Evolutionary conservation across 2,888 invertebrate genomes (phyloP), one percentile per base, ranked within the genome.

Genomic region (Dastarcus helophoroides): DNA sequence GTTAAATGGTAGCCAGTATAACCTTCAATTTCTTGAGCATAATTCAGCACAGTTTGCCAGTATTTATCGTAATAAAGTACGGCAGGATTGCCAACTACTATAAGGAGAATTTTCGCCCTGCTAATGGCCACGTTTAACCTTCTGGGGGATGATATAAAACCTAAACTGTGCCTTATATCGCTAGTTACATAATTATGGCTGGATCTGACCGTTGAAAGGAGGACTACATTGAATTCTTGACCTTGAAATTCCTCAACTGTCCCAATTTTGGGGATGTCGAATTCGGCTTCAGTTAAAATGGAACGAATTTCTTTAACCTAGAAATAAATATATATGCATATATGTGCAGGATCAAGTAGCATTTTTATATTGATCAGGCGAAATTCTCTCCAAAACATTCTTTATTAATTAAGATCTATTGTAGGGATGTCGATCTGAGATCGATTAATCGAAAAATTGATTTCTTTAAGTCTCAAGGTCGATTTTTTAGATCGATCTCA

Each of bases 81-180:
- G 46, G 74, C 67, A 0, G 91, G 89, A 63, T 90, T 83, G 24
- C 93, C 93, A 42, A 91, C 69, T 29, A 94, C 67, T 21, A 93
- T 67, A 3, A 84, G 67, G 14, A 90, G 65, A 4, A 79, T 72
- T 54, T 82, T 75, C 6, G 89, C 84, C 41, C 94, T 71, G 0
- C 89, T 90, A 27, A 93, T 68, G 2, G 89, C 80, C 1, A 94
- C 94, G 62, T 94, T 95, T 46, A 93, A 68, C 35, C 93, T 69
- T 53, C 81, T 80, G 0, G 80, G 76, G 41, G 75, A 76, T 11
- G 71, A 65, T 1, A 88, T 65, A 50, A 88, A 88, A 2, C 83
- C 83, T 16, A 88, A 57, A n/a, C 67, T 59, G 40, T 70, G 63
- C 31, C 56, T 61, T 3, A 67, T 35, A 41, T 76, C 73, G 1